Conservation (phyloP, 2,113 vertebrate species). For the Peromyscus leucopus region DNA sequence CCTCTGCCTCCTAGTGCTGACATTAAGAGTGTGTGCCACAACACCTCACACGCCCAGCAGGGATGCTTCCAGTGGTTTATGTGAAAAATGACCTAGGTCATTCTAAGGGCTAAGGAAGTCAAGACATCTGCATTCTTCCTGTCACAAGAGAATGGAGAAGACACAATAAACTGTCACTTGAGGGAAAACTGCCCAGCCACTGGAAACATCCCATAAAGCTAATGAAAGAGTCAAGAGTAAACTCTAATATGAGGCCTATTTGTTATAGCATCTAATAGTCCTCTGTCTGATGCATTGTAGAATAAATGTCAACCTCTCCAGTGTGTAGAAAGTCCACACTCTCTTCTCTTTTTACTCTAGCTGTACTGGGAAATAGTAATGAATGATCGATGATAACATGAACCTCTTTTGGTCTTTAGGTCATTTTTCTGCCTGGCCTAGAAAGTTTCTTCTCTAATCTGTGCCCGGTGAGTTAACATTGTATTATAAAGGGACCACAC, state of each 20-base stretch:
- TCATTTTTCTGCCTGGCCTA: not conserved
- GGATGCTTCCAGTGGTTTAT: not conserved
- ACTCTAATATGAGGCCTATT: not conserved
- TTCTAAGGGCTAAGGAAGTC: not conserved
- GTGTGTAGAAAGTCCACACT: not conserved
- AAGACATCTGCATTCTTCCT: not conserved
- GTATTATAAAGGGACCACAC: not conserved
- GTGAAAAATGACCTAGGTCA: not conserved
- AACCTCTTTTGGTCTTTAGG: not conserved
- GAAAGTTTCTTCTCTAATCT: not conserved
- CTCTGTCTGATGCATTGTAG: not conserved
- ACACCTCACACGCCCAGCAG: not conserved
- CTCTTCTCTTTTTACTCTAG: not conserved
- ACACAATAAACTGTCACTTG: not conserved
- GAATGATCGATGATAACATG: not conserved
- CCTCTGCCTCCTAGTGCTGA: not conserved
- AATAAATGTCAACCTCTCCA: not conserved
- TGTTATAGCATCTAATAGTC: not conserved
- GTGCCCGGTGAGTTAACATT: not conserved
- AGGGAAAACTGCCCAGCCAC: not conserved
- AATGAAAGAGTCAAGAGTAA: not conserved
- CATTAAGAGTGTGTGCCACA: not conserved
- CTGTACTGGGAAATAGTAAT: no score
- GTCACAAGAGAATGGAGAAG: not conserved
- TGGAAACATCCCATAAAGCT: not conserved